Evolutionary conservation across 2,113 vertebrate species (phyloP), one percentile per base, ranked within the genome.

Genomic region (Promerops cafer): DNA sequence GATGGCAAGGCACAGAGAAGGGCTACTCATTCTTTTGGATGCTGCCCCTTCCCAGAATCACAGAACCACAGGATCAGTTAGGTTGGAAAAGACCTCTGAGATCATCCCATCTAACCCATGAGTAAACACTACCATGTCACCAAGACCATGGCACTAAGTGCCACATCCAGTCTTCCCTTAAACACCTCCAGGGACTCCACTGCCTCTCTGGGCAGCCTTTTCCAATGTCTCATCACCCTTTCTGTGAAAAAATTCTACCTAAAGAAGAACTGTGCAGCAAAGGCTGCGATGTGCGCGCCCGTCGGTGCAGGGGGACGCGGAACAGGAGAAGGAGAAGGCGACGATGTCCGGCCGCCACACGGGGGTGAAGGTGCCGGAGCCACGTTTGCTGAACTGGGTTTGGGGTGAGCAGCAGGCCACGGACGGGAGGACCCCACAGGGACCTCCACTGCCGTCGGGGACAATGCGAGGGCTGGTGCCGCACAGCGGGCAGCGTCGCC

Each of bases 281-380:
- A 83, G 56, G 28, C 23, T 22, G 60, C 17, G 3, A 4, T 4
- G 23, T 14, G 57, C 44, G 31, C 14, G 5, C 17, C 68, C 12
- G 9, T 3, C 8, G 16, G 57, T 47, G 8, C 68, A 6, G 68
- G 33, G 13, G 53, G 19, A 24, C 68, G 0, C 8, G 40, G 40
- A 10, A 2, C 3, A 27, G 53, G 37, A 31, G 13, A 4, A 5
- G 27, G 66, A 20, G 24, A 14, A 18, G 40, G 26, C 13, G 30
- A 0, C 3, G 20, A 8, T 28, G 57, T 2, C 42, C 22, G 10
- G 35, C 20, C 11, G 1, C 21, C n/a, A 2, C 45, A 4, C 4
- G 24, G 5, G 0, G 28, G 5, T 15, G 35, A 31, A 4, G 50
- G 5, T 0, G 39, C 4, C 33, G 7, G 1, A 2, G 33, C 52